Base-by-base conservation (phyloP, 2,113 vertebrate species). In the Eleginops maclovinus region DNA sequence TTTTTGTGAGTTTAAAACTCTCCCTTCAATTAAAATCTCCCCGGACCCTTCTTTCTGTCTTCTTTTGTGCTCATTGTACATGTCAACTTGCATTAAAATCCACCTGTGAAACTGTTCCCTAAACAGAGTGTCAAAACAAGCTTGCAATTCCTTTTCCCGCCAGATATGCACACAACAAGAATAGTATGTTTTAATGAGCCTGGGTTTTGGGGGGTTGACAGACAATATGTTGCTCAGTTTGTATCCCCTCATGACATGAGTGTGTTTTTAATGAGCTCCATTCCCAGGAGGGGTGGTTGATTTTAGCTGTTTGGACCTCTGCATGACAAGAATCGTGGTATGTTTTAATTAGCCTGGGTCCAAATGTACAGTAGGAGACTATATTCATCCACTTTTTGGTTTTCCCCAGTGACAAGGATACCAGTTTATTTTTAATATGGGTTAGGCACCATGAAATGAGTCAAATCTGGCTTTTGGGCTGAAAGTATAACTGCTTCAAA, bases 261-360 rank as follows among this genome's bases (percentile, higher is more conserved):
- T 67, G 22, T 63, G 72, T 79, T 81, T 79, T 85, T 90, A 89
- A 88, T 78, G 84, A 87, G 85, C 73, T 44, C 10, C 0, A 50
- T 72, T 82, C 79, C 49, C 81, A 41, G 41, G 49, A 80, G 40
- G 43, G 72, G 49, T 0, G 0, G 65, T 54, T 70, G 21, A 71
- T 74, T 81, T 82, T 21, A 63, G 28, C 72, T 66, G 44, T 86
- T 84, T 80, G 76, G 76, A 72, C 72, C 62, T 12, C 43, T 6
- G 7, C 21, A 36, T 63, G 58, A 86, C 78, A 84, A 24, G 41
- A 43, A 36, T n/a, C 43, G 24, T 64, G 64, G 59, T 78, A 66
- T 72, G 59, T 81, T 83, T 85, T 91, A 89, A 91, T 91, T 90
- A 90, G 75, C 70, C 21, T 13, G 9, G 15, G 31, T 75, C 74